These are phyloP conservation scores for Pseudopodoces humilis DNA, from an alignment of 2,113 vertebrate genomes.

Conservation along the genomic window DNA sequence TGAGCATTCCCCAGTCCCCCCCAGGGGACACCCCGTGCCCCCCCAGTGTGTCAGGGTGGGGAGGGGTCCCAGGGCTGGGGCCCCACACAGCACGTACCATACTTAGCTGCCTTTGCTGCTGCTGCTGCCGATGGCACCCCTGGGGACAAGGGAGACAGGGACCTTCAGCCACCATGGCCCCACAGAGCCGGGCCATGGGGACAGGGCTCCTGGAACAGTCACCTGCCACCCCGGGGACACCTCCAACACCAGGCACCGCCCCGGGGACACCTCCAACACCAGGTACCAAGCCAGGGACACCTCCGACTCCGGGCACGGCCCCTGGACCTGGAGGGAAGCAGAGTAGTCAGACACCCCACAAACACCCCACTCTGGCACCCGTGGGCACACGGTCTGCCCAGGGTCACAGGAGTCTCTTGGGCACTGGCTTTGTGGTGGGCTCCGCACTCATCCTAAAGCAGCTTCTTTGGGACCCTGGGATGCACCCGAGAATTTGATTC, in stretches of 20 bases:
- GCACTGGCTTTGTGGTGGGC: not conserved
- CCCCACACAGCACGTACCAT: not conserved
- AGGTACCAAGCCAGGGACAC: not conserved
- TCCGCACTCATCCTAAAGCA: not conserved
- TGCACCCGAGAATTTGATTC: not conserved
- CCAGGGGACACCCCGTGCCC: too few species aligned
- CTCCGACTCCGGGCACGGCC: not conserved
- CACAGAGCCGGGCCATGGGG: accelerated
- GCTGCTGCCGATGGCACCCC: conserved; percentile 12
- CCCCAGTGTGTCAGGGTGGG: too few species aligned
- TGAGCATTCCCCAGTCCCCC: too few species aligned
- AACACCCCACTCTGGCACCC: accelerated
- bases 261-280: not conserved
- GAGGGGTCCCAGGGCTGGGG: not conserved
- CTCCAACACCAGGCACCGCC: not conserved
- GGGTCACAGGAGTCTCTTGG: accelerated
- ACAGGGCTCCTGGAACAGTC: not conserved
- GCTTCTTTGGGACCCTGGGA: not conserved
- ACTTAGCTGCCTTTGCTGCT: conserved; percentile 63
- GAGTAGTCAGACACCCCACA: not conserved
- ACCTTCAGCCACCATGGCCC: not conserved
- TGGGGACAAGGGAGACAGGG: not conserved
- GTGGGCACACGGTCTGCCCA: accelerated
- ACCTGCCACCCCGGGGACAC: conserved; percentile 32
- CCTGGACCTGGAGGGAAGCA: conserved; percentile 3